Evolutionary conservation across 2,888 invertebrate genomes (phyloP).

Genomic region (Hydropsyche betteni): DNA sequence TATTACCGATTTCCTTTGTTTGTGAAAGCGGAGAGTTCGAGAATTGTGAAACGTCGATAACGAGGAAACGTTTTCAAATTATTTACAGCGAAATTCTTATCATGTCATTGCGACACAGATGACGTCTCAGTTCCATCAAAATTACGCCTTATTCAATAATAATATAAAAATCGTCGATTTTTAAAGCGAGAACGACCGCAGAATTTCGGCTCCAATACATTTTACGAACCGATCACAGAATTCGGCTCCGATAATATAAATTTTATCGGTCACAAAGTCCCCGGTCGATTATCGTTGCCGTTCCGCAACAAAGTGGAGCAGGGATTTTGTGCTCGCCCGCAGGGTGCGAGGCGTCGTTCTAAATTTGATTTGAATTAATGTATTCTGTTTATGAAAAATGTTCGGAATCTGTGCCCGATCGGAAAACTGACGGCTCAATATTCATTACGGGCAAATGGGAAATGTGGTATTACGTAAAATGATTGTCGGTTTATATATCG

Average conservation of each 20-base stretch:
- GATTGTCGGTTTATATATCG: too few relatives aligned
- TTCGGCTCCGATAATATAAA: conserved; percentile 32
- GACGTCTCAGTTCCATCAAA: too few relatives aligned
- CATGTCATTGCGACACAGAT: too few relatives aligned
- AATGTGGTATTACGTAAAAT: too few relatives aligned
- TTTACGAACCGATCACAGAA: conserved; percentile 15
- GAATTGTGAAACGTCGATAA: conserved; percentile 2
- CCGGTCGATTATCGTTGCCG: neutral
- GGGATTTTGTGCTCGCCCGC: conserved; percentile 32
- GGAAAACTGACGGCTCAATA: conserved; percentile 23
- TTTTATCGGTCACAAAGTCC: conserved; percentile 44
- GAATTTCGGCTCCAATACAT: neutral
- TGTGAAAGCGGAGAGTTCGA: conserved; percentile 11
- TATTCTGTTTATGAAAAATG: conserved; percentile 42
- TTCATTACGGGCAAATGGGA: conserved; percentile 24
- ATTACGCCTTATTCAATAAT: too few relatives aligned
- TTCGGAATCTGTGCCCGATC: conserved; percentile 2
- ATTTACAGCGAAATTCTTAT: too few relatives aligned
- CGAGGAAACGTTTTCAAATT: neutral
- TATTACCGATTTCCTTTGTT: conserved; percentile 32
- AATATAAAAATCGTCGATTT: too few relatives aligned
- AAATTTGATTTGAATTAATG: conserved; percentile 48
- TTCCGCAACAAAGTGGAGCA: conserved; percentile 18
- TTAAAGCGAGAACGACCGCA: too few relatives aligned
- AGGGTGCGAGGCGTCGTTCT: conserved; percentile 35